Percentiles rank a stretch among this genome's conserved stretches.
phyloP scores from a whole-genome alignment of 2,797 vertebrate species.

The Amblyopsis hoosieri region DNA sequence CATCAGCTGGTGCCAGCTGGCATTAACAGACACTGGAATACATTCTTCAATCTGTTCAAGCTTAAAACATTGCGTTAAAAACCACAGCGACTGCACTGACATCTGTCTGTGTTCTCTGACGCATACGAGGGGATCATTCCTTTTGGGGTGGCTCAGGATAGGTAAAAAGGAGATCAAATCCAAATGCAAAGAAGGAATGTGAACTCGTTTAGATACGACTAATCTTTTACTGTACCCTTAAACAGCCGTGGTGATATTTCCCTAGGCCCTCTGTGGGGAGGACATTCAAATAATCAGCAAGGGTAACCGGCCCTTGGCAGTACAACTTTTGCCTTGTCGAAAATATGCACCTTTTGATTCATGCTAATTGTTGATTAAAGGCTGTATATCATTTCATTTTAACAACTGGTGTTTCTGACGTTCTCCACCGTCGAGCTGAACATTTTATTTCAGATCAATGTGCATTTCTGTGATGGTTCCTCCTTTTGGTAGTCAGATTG shows the following conservation, averaged over 20 bases:
- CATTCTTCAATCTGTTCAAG: background rate
- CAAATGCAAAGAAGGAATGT: constrained; percentile 7
- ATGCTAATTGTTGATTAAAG: no score
- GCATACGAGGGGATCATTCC: constrained; percentile 37
- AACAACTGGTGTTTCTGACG: no score
- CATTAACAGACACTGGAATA: background rate
- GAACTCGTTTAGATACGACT: constrained; percentile 2
- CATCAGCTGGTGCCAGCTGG: constrained; percentile 1
- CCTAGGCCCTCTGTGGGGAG: constrained; percentile 18
- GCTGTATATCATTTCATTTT: no score
- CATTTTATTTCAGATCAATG: no score
- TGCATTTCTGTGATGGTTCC: no score
- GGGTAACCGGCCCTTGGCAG: background rate
- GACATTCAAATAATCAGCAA: constrained; percentile 28
- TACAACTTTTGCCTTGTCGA: background rate
- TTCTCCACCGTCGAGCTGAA: no score
- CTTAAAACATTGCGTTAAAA: background rate
- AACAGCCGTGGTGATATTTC: constrained; percentile 20
- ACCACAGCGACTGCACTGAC: background rate
- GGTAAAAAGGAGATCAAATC: background rate
- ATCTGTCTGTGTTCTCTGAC: constrained; percentile 21
- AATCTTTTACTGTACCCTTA: constrained; percentile 7
- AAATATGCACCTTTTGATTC: constrained; percentile 9
- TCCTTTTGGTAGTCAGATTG: no score
- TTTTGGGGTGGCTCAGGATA: constrained; percentile 20